Evolutionary conservation across 2,888 invertebrate species (phyloP).

Genomic region (Leucophenga maculata): DNA sequence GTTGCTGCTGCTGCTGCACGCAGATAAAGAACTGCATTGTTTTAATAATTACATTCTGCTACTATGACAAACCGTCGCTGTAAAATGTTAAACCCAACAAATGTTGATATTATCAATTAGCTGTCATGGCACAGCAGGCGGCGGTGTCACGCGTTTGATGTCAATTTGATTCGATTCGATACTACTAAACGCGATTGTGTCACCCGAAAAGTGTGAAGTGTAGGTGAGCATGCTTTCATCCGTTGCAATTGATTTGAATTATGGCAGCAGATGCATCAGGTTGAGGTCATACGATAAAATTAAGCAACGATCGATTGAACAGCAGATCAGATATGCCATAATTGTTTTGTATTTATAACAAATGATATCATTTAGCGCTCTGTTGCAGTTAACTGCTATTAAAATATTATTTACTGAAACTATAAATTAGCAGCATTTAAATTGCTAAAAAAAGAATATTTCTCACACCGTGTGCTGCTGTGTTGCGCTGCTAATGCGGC

Average conservation of each 20-base stretch:
- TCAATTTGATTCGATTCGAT: slow-evolving; percentile 23
- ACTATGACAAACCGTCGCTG: not conserved
- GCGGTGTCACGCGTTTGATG: slow-evolving; percentile 23
- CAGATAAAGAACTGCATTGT: slow-evolving; percentile 18
- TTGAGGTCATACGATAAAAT: slow-evolving; percentile 31
- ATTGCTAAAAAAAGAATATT: slow-evolving; percentile 21
- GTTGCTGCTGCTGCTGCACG: too few species aligned
- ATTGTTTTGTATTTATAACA: slow-evolving; percentile 53
- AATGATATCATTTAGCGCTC: slow-evolving; percentile 53
- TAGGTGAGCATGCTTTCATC: slow-evolving; percentile 31
- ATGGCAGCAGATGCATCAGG: not conserved
- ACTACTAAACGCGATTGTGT: slow-evolving; percentile 3
- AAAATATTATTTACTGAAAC: slow-evolving; percentile 37
- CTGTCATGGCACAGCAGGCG: slow-evolving; percentile 48
- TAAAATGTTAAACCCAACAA: slow-evolving; percentile 1
- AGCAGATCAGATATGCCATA: slow-evolving; percentile 46
- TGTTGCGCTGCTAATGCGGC: slow-evolving; percentile 25
- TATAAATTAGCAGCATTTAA: slow-evolving; percentile 49
- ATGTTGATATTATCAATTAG: slow-evolving; percentile 61
- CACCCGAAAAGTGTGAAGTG: slow-evolving; percentile 46
- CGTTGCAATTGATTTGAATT: slow-evolving; percentile 30
- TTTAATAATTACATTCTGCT: not conserved
- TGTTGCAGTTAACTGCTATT: slow-evolving; percentile 7
- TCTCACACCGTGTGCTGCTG: slow-evolving; percentile 10
- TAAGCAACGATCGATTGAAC: not conserved